phyloP scores from a whole-genome alignment of 2,797 vertebrate species.

The Uromys caudimaculatus region DNA sequence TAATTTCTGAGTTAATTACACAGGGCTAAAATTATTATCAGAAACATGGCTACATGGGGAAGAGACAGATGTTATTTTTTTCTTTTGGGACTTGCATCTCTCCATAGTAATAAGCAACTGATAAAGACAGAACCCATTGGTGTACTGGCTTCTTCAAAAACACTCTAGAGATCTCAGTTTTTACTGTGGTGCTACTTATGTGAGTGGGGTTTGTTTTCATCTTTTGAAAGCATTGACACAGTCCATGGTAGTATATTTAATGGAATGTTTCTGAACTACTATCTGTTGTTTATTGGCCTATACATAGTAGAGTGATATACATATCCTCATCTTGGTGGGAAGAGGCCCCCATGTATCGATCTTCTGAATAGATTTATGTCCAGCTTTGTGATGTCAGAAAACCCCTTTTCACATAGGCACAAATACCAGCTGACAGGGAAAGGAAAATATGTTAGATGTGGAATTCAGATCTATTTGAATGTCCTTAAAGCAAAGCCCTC shows the following conservation, averaged over 20 bases:
- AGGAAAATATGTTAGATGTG: neutral
- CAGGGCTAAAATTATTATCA: constrained; percentile 43
- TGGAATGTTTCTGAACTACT: neutral
- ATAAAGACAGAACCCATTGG: neutral
- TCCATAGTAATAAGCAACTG: neutral
- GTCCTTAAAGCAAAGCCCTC: neutral
- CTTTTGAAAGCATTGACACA: neutral
- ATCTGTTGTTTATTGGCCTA: neutral
- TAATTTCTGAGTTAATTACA: constrained; percentile 61
- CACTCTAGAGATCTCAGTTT: constrained; percentile 16
- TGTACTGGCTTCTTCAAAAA: neutral
- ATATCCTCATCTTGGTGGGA: neutral
- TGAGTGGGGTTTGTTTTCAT: neutral
- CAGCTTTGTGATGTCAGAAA: neutral
- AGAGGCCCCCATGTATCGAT: neutral
- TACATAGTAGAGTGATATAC: neutral
- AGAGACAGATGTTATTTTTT: constrained; percentile 25
- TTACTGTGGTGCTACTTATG: neutral
- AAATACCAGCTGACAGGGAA: neutral
- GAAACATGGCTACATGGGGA: neutral
- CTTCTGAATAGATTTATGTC: neutral
- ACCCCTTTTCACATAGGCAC: neutral
- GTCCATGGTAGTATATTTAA: neutral
- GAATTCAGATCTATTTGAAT: neutral
- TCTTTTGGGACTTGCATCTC: neutral